Evolutionary conservation across 2,797 vertebrate genomes (phyloP).

Genomic region (Crossoptilon crossoptilon): DNA sequence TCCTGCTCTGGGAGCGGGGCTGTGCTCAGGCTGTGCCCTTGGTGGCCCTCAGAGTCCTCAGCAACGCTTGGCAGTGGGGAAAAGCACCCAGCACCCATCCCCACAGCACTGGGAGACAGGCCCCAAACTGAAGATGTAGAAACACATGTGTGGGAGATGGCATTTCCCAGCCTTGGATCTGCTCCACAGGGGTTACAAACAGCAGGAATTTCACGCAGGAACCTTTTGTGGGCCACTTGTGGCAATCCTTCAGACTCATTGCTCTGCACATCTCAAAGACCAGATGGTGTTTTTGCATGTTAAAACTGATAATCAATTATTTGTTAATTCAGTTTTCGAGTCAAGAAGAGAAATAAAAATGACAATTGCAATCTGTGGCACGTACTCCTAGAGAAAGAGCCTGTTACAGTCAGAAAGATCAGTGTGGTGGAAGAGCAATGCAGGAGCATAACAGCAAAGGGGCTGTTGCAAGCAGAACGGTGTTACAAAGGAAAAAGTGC

Average conservation of each 20-base stretch:
- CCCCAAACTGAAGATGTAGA: neutral
- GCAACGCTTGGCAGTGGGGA: accelerated
- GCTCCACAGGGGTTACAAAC: slow-evolving; percentile 56
- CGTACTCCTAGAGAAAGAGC: neutral
- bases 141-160: slow-evolving; percentile 35
- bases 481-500: too few relatives aligned
- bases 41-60: too few relatives aligned
- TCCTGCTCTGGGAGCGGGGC: accelerated
- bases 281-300: slow-evolving; percentile 82
- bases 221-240: neutral
- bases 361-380: slow-evolving; percentile 56
- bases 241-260: slow-evolving; percentile 31
- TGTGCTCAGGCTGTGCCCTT: too few relatives aligned
- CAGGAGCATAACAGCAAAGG: too few relatives aligned
- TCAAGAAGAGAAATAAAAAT: slow-evolving; percentile 62
- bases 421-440: too few relatives aligned
- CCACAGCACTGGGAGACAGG: neutral
- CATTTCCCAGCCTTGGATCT: slow-evolving; percentile 7
- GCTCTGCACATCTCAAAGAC: slow-evolving; percentile 59
- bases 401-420: too few relatives aligned
- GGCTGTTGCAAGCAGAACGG: too few relatives aligned
- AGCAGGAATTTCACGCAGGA: neutral
- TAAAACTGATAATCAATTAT: slow-evolving; percentile 81
- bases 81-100: neutral
- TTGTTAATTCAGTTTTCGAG: slow-evolving; percentile 78